Evolutionary conservation across 2,113 vertebrate genomes (phyloP).

Genomic region (Tylochromis polylepis): DNA sequence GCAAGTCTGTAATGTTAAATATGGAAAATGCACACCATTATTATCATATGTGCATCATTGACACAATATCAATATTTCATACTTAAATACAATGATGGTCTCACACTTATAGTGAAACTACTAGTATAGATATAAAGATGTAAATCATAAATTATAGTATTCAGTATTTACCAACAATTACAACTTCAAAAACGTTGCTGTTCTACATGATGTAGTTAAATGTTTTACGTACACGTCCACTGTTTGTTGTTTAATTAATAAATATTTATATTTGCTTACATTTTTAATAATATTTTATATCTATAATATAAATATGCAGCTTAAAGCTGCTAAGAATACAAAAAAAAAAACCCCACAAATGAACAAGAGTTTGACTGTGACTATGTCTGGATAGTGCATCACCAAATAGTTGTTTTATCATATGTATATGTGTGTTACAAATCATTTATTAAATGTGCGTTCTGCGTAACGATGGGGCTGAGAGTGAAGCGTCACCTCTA

Average conservation of each 20-base stretch:
- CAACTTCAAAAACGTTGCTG: neutral
- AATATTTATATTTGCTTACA: neutral
- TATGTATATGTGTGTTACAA: neutral
- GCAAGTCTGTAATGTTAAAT: neutral
- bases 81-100: neutral
- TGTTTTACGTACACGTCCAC: no score
- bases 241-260: no score
- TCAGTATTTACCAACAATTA: neutral
- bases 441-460: neutral
- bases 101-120: neutral
- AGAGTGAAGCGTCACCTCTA: neutral
- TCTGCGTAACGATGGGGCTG: neutral
- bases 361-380: neutral
- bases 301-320: neutral
- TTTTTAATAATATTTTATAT: no score
- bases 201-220: accelerated
- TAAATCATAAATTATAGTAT: neutral
- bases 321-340: neutral
- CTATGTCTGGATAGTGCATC: neutral
- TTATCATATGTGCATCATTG: neutral
- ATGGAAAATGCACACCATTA: neutral
- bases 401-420: neutral
- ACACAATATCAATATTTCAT: neutral
- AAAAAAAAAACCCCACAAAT: neutral
- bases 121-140: neutral